Conservation (phyloP, 2,797 vertebrate genomes). For the Falco rusticolus region DNA sequence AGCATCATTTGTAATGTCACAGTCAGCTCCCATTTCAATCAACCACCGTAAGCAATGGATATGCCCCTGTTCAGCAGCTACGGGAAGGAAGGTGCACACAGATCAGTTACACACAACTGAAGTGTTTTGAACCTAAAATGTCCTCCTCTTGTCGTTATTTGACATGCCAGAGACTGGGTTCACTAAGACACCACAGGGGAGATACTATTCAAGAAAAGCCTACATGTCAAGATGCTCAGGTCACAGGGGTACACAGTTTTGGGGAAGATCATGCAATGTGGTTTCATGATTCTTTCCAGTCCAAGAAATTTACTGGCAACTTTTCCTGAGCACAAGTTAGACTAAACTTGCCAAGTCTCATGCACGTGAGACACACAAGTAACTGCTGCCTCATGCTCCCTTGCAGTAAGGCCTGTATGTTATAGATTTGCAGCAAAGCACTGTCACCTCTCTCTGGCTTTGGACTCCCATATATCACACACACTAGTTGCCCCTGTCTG, state of each 20-base stretch:
- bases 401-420: not conserved
- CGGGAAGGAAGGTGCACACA: not conserved
- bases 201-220: not conserved
- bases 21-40: constrained; percentile 79
- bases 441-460: not conserved
- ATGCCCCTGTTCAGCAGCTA: constrained; percentile 81
- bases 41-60: constrained; percentile 82
- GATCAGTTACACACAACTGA: not conserved
- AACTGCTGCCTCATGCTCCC: not conserved
- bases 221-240: not conserved
- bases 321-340: not conserved
- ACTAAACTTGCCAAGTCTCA: not conserved
- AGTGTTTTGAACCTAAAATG: not conserved
- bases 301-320: not conserved
- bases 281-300: not conserved
- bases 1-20: constrained; percentile 76
- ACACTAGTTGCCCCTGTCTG: not conserved
- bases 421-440: not conserved
- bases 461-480: not conserved
- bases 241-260: not conserved
- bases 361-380: not conserved
- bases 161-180: not conserved
- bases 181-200: not conserved
- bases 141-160: not conserved
- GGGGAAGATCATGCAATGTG: not conserved